phyloP scores from a whole-genome alignment of 2,113 vertebrate species.

The Phasianus colchicus region DNA sequence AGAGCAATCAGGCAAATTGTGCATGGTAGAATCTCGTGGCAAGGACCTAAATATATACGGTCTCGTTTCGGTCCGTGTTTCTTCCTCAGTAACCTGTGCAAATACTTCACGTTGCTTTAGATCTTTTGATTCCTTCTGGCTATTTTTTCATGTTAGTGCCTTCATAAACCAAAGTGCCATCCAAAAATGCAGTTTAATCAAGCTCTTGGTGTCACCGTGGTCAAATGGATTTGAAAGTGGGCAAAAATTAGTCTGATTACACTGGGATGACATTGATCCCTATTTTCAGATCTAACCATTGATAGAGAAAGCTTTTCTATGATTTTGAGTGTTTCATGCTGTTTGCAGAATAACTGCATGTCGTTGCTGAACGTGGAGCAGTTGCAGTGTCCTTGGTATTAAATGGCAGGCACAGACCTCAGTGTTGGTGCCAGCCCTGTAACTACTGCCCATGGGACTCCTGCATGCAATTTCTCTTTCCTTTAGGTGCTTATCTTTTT shows the following conservation, averaged over 20 bases:
- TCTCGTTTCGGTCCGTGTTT: background rate
- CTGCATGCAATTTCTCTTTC: background rate
- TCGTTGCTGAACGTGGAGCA: background rate
- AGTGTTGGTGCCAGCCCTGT: accelerated
- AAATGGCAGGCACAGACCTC: background rate
- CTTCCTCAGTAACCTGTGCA: background rate
- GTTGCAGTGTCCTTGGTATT: background rate
- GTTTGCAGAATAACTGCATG: background rate
- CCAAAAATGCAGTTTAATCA: background rate
- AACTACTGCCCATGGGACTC: accelerated
- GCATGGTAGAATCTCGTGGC: background rate
- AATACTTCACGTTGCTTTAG: background rate
- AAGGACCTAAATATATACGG: background rate
- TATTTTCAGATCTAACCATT: background rate
- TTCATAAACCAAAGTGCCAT: background rate
- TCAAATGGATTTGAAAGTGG: background rate
- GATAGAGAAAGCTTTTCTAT: background rate
- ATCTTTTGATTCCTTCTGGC: background rate
- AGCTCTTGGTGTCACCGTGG: background rate
- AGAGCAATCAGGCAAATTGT: background rate
- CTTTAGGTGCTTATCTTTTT: background rate
- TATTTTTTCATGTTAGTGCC: background rate
- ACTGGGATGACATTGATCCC: background rate
- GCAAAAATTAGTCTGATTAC: background rate
- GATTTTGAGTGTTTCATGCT: background rate